These are phyloP conservation scores for Stegodyphus mimosarum DNA, from an alignment of 1,140 invertebrate genomes.

Conservation along the genomic window DNA sequence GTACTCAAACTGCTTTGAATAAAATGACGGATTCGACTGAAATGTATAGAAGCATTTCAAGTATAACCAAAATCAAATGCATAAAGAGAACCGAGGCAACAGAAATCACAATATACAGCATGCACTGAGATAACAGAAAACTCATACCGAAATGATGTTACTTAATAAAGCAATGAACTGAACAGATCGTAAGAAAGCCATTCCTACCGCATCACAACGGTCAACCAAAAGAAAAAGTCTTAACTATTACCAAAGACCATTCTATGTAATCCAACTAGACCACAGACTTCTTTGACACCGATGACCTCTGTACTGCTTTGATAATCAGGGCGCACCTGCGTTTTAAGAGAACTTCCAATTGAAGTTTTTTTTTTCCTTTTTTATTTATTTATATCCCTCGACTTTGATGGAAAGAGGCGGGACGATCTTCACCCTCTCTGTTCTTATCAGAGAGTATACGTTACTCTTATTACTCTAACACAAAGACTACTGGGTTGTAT, in stretches of 20 bases:
- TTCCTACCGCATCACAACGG: too few species aligned
- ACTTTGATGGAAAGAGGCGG: constrained; percentile 54
- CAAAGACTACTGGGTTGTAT: constrained; percentile 27
- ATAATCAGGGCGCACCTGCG: constrained; percentile 51
- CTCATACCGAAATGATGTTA: too few species aligned
- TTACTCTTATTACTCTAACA: constrained; percentile 33
- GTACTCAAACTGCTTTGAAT: too few species aligned
- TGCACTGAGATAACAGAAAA: too few species aligned
- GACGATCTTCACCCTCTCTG: constrained; percentile 33
- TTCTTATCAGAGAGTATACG: constrained; percentile 30
- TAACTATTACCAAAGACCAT: constrained; percentile 5
- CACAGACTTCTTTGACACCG: constrained; percentile 29
- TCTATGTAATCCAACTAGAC: constrained; percentile 15
- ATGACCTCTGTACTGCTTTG: constrained; percentile 19
- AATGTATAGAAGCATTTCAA: too few species aligned
- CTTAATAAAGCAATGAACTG: too few species aligned
- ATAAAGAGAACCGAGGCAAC: too few species aligned
- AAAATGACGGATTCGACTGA: too few species aligned
- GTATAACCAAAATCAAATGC: too few species aligned
- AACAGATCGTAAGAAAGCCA: too few species aligned
- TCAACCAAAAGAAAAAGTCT: not conserved
- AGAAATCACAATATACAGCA: too few species aligned
- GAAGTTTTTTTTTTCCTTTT: constrained; percentile 21
- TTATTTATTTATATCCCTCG: constrained; percentile 15
- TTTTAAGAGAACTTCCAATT: constrained; percentile 44